Evolutionary conservation across 2,888 invertebrate species (phyloP), one percentile per base, ranked within the genome.

Genomic region (Chorisops tibialis): DNA sequence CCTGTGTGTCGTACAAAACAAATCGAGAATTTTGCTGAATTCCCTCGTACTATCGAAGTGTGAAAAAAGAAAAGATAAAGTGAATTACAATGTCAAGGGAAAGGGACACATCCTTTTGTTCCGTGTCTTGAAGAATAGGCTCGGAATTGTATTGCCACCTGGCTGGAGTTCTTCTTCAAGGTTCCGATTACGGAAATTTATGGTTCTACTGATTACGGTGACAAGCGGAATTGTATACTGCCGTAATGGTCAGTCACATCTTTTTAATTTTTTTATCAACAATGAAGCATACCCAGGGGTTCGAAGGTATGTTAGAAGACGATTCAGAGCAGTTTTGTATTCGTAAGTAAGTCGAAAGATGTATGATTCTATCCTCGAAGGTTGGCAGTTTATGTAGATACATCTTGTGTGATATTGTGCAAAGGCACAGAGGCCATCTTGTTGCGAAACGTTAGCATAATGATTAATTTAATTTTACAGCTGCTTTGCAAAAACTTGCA

Each of bases 131-230:
- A 54, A 21, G 52, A 54, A 54, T 54, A 54, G 52, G 35, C 52
- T 21, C 52, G 21, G 41, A 54, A 54, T 39, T 54, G 41, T 54
- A 41, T 22, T 39, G 14, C 52, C 58, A 58, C 58, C 58, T 58
- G 58, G 58, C 45, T 35, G 35, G 30, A 22, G 24, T 43, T 19
- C 47, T 47, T 14, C n/a, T 41, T 7, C 45, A 58, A 58, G 24
- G 43, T 47, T 58, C 58, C 58, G 58, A 58, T 58, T 58, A 58
- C 58, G 45, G 41, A 45, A 45, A 58, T 58, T 58, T 58, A 58
- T 58, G 58, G 58, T 45, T 58, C 37, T 58, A 47, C 47, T 45
- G 58, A 58, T 58, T 45, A 58, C 45, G 30, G 19, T 45, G 58
- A 47, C 58, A 58, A 47, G 35, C 47, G 43, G 30, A 56, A 47